A percentile compares a stretch with the other conserved stretches of the same genome.
These are phyloP conservation scores for Amniataba percoides DNA, from an alignment of 2,797 vertebrate species.

Conservation along the genomic window DNA sequence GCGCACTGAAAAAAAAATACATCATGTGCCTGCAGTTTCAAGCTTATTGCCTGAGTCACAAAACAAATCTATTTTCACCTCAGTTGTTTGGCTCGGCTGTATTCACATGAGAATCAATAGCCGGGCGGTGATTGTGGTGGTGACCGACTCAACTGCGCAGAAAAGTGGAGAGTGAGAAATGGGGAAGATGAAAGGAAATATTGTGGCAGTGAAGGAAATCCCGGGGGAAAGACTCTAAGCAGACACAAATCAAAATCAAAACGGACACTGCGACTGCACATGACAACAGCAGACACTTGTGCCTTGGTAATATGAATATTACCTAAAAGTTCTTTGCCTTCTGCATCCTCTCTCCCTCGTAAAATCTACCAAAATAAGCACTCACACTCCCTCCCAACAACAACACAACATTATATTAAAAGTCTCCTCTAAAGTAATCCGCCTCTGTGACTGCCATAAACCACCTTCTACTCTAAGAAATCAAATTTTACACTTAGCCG, in stretches of 20 bases:
- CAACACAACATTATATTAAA: slow-evolving; percentile 36
- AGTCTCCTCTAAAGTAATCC: slow-evolving; percentile 46
- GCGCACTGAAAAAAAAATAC: slow-evolving; percentile 26
- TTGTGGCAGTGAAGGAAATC: slow-evolving; percentile 47
- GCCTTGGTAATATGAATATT: slow-evolving; percentile 6
- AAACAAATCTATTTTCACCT: slow-evolving; percentile 77
- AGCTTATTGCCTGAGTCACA: slow-evolving; percentile 35
- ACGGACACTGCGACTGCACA: slow-evolving; percentile 33
- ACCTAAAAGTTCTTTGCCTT: slow-evolving; percentile 9
- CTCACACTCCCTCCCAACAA: slow-evolving; percentile 1
- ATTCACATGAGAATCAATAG: slow-evolving; percentile 63
- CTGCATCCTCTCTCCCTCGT: slow-evolving; percentile 1
- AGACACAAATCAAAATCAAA: slow-evolving; percentile 49
- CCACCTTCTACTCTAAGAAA: slow-evolving; percentile 42
- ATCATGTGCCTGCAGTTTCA: slow-evolving; percentile 9
- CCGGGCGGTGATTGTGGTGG: slow-evolving; percentile 52
- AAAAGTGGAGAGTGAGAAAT: slow-evolving; percentile 52
- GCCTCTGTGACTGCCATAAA: slow-evolving; percentile 28
- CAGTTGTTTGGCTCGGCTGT: slow-evolving; percentile 64
- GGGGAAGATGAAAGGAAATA: slow-evolving; percentile 53
- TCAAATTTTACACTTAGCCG: slow-evolving; percentile 60
- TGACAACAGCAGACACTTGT: slow-evolving; percentile 25
- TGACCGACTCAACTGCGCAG: slow-evolving; percentile 48
- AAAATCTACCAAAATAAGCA: slow-evolving; percentile 9
- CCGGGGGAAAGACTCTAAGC: slow-evolving; percentile 35